Conservation (phyloP, 1,140 invertebrate species). For the Drosophila sucinea region DNA sequence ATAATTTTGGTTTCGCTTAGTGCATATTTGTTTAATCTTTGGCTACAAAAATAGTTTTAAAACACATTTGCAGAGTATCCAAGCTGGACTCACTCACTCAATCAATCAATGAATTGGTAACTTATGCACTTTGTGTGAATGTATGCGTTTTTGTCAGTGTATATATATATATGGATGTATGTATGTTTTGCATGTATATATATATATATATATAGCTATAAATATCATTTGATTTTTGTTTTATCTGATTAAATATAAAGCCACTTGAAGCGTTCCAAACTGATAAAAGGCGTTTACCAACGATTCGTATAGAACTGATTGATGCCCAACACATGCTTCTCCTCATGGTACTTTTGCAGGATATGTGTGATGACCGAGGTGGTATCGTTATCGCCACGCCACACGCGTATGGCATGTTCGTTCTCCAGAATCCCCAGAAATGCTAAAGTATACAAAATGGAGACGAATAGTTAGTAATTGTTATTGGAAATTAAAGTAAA, state of each 20-base stretch:
- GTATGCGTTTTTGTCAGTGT: slow-evolving; percentile 23
- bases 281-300: slow-evolving; percentile 45
- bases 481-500: slow-evolving; percentile 1
- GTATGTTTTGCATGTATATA: slow-evolving; percentile 30
- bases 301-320: slow-evolving; percentile 81
- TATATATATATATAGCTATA: slow-evolving; percentile 44
- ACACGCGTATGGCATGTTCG: slow-evolving; percentile 80
- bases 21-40: slow-evolving; percentile 50
- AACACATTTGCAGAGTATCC: slow-evolving; percentile 22
- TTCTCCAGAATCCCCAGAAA: slow-evolving; percentile 81
- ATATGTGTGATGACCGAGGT: slow-evolving; percentile 82
- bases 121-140: slow-evolving; percentile 23
- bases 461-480: too few relatives aligned
- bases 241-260: slow-evolving; percentile 72
- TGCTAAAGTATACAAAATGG: slow-evolving; percentile 39
- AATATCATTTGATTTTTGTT: slow-evolving; percentile 64
- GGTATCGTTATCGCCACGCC: slow-evolving; percentile 81
- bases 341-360: slow-evolving; percentile 83
- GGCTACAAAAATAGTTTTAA: slow-evolving; percentile 72
- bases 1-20: slow-evolving; percentile 58
- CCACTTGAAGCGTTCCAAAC: slow-evolving; percentile 48
- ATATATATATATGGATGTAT: slow-evolving; percentile 33
- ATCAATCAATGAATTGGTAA: not conserved
- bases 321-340: slow-evolving; percentile 83
- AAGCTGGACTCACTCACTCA: slow-evolving; percentile 39